Conservation (phyloP, 2,888 invertebrate genomes). For the Palloptera scutellata region DNA sequence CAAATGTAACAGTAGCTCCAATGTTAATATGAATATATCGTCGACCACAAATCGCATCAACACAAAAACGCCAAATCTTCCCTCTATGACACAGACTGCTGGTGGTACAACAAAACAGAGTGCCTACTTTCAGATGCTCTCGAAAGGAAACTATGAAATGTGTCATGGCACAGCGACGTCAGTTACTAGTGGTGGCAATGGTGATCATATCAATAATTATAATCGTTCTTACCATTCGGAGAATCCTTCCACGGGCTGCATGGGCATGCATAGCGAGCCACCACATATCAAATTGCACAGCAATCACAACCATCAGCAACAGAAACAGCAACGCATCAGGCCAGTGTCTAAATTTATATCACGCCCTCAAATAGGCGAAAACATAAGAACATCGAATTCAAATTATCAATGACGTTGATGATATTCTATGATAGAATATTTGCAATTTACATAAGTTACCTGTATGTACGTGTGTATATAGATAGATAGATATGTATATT, state of each 20-base stretch:
- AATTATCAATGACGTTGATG: conserved; percentile 26
- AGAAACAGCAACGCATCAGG: conserved; percentile 32
- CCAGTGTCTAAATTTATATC: conserved; percentile 41
- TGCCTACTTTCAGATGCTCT: conserved; percentile 36
- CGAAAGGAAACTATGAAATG: conserved; percentile 33
- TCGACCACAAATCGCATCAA: conserved; percentile 3
- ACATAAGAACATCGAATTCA: conserved; percentile 19
- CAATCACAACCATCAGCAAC: conserved; percentile 24
- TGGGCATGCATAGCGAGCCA: conserved; percentile 13
- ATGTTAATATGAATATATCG: background rate
- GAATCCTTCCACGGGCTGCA: conserved; percentile 6
- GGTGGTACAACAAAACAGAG: conserved; percentile 33
- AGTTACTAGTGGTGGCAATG: conserved; percentile 26
- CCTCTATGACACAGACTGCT: background rate
- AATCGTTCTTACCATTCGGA: too few relatives aligned
- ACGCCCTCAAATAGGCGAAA: conserved; percentile 21
- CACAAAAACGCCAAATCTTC: background rate
- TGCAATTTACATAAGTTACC: conserved; percentile 24
- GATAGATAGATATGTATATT: conserved; percentile 20
- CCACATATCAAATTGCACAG: background rate
- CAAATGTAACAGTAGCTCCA: conserved; percentile 7
- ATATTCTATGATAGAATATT: conserved; percentile 25
- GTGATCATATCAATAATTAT: background rate
- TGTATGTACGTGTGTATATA: conserved; percentile 19
- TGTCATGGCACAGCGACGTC: conserved; percentile 18